Percentiles rank a stretch among this genome's conserved stretches.
Conservation (phyloP, 2,888 invertebrate genomes). For the Augiades crinisus region DNA sequence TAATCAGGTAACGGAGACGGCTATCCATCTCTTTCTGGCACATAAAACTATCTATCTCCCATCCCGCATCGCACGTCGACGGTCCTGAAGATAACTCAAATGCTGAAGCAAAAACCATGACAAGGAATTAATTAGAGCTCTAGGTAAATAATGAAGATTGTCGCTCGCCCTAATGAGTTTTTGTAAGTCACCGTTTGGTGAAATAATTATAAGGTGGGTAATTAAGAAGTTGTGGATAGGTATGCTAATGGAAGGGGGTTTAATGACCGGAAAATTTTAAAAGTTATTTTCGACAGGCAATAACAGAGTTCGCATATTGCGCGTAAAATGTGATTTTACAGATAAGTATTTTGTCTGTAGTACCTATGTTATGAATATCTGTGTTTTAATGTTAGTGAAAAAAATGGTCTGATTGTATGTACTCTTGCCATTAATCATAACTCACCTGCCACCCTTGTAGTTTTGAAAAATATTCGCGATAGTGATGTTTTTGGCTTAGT, state of each 20-base stretch:
- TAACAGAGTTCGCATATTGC: conserved; percentile 19
- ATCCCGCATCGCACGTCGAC: conserved; percentile 44
- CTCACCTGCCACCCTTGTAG: too few species aligned
- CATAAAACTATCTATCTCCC: conserved; percentile 32
- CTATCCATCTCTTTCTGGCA: conserved; percentile 47
- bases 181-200: conserved; percentile 51
- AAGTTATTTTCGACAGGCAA: conserved; percentile 24
- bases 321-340: conserved; percentile 19
- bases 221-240: conserved; percentile 65
- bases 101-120: conserved; percentile 80
- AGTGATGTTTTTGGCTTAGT: too few species aligned
- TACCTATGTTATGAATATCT: too few species aligned
- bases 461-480: too few species aligned
- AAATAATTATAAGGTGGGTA: conserved; percentile 73
- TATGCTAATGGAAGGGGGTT: conserved; percentile 52
- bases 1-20: conserved; percentile 74
- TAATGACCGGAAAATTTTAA: conserved; percentile 48
- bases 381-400: not conserved
- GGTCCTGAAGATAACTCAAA: conserved; percentile 71
- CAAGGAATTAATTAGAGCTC: conserved; percentile 81
- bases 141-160: conserved; percentile 81
- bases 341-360: not conserved
- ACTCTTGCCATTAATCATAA: too few species aligned
- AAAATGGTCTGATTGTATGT: too few species aligned
- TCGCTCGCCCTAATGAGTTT: conserved; percentile 77